A percentile compares a stretch with the other conserved stretches of the same genome.
Evolutionary conservation across 2,888 invertebrate genomes (phyloP).

Genomic region (Sinodicranocentrus sp.): DNA sequence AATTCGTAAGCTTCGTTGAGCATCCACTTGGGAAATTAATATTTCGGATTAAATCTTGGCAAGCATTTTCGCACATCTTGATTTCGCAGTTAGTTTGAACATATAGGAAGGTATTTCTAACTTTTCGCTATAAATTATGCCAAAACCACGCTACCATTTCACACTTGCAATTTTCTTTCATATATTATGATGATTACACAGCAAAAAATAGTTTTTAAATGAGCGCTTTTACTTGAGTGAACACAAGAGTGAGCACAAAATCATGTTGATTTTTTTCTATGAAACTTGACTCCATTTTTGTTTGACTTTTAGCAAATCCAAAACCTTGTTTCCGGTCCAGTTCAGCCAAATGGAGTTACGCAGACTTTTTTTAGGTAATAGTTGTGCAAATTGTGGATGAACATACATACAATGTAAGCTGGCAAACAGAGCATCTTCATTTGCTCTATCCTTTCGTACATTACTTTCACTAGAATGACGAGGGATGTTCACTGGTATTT

Average conservation of each 20-base stretch:
- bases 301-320: neutral
- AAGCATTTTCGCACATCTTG: too few species aligned
- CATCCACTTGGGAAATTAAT: too few species aligned
- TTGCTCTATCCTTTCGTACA: neutral
- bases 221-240: neutral
- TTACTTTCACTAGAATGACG: neutral
- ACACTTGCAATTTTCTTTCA: too few species aligned
- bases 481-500: too few species aligned
- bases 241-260: neutral
- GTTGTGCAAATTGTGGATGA: neutral
- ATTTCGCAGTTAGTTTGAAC: too few species aligned
- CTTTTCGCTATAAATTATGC: too few species aligned
- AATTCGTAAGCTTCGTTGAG: too few species aligned
- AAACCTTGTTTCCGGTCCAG: constrained; percentile 31
- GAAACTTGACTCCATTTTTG: constrained; percentile 8
- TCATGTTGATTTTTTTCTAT: constrained; percentile 27
- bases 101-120: too few species aligned
- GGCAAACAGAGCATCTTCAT: neutral
- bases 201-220: neutral
- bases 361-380: neutral
- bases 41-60: too few species aligned
- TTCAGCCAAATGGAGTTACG: constrained; percentile 22
- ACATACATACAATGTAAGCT: neutral
- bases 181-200: too few species aligned
- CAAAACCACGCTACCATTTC: too few species aligned